These are phyloP conservation scores for Synanthedon tipuliformis DNA, from an alignment of 2,888 invertebrate species.

Conservation along the genomic window DNA sequence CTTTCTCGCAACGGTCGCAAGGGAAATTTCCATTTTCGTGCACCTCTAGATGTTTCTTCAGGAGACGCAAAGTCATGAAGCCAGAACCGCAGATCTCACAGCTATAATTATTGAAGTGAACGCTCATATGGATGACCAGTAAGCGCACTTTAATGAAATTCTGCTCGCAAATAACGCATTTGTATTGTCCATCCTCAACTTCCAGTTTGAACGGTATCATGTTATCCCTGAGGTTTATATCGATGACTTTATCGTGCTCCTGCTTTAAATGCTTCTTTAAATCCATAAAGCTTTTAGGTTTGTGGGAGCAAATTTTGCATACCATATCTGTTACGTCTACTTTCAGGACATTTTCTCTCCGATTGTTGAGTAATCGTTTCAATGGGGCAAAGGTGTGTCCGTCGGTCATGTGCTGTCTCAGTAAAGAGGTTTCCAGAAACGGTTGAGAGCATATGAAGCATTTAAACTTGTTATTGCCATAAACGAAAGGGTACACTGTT, in stretches of 20 bases:
- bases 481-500: conserved; percentile 55
- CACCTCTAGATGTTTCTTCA: conserved; percentile 58
- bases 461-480: conserved; percentile 58
- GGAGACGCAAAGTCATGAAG: conserved; percentile 52
- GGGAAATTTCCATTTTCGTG: conserved; percentile 56
- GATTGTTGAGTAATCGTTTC: conserved; percentile 49
- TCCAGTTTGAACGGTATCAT: conserved; percentile 55
- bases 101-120: conserved; percentile 59
- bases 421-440: conserved; percentile 37
- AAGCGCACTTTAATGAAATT: conserved; percentile 52
- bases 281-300: conserved; percentile 26
- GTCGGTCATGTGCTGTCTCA: conserved; percentile 46
- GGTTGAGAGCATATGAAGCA: conserved; percentile 57
- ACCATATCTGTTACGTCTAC: conserved; percentile 48
- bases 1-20: conserved; percentile 51
- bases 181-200: conserved; percentile 31
- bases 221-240: conserved; percentile 50
- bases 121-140: conserved; percentile 60
- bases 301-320: conserved; percentile 42
- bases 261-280: conserved; percentile 47
- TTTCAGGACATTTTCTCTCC: conserved; percentile 50
- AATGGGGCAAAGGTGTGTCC: conserved; percentile 41
- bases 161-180: conserved; percentile 49
- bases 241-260: conserved; percentile 39
- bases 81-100: conserved; percentile 60